Evolutionary conservation across 2,888 invertebrate species (phyloP).

Genomic region (Melangyna quadrimaculata): DNA sequence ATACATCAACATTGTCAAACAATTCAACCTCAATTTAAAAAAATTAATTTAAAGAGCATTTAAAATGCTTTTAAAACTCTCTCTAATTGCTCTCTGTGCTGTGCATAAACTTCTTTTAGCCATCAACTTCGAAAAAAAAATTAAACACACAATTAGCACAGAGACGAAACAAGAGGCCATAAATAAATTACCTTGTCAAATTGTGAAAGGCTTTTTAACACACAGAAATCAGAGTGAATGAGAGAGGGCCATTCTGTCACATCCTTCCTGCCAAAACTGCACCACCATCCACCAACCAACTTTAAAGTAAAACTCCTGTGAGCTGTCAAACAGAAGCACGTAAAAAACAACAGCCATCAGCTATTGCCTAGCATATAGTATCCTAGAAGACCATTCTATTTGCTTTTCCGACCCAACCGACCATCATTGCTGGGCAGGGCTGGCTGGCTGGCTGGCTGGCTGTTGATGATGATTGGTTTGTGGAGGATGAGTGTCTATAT

Average conservation of each 20-base stretch:
- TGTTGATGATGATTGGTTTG: background rate
- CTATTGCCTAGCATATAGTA: background rate
- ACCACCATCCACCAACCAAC: background rate
- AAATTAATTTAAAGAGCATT: background rate
- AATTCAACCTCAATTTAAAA: background rate
- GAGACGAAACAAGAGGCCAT: constrained; percentile 30
- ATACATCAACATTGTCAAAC: background rate
- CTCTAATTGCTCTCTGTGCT: background rate
- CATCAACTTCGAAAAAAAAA: background rate
- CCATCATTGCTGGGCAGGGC: too few species aligned
- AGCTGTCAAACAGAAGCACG: constrained; percentile 45
- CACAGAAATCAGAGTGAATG: background rate
- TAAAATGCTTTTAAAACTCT: background rate
- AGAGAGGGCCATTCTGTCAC: constrained; percentile 33
- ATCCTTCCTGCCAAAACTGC: constrained; percentile 12
- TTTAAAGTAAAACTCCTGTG: constrained; percentile 14
- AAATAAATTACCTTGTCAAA: constrained; percentile 69
- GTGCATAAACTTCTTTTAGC: background rate
- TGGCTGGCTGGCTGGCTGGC: background rate
- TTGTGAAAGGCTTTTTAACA: constrained; percentile 47
- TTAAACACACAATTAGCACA: constrained; percentile 36
- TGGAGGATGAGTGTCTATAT: background rate
- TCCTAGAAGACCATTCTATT: background rate
- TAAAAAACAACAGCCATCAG: background rate
- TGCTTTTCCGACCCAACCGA: background rate